Percentiles rank a stretch among this genome's conserved stretches.
These are phyloP conservation scores for Digitonthophagus gazella DNA, from an alignment of 2,888 invertebrate species.

Conservation along the genomic window DNA sequence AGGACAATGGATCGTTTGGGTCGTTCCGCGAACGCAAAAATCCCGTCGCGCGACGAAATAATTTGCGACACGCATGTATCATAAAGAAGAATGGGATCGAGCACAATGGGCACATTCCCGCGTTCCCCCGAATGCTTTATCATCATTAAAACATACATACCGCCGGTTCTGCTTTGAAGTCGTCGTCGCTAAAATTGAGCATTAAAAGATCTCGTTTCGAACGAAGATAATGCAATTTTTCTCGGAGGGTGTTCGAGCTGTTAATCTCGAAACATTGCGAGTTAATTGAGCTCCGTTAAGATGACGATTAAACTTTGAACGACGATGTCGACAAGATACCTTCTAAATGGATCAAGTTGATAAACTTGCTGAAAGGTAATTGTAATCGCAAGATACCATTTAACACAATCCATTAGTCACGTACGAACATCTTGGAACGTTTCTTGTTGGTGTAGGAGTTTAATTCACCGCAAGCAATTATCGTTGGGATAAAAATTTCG, in stretches of 20 bases:
- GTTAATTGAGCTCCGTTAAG: not conserved
- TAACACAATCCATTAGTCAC: not conserved
- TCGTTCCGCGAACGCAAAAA: not conserved
- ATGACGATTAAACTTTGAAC: not conserved
- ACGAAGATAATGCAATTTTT: not conserved
- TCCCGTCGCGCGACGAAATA: slow-evolving; percentile 10
- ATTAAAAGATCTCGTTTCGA: not conserved
- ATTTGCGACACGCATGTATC: slow-evolving; percentile 14
- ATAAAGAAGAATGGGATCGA: slow-evolving; percentile 11
- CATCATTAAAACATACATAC: not conserved
- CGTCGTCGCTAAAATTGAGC: not conserved
- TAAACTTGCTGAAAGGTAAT: not conserved
- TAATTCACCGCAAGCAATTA: not conserved
- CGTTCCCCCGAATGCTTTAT: not conserved
- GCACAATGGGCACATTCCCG: slow-evolving; percentile 4
- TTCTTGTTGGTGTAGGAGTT: not conserved
- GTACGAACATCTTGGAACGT: not conserved
- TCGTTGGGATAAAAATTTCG: not conserved
- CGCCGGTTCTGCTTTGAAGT: not conserved
- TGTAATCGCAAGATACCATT: not conserved
- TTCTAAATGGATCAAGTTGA: too few relatives aligned
- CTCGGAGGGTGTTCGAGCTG: not conserved
- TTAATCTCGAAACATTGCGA: not conserved
- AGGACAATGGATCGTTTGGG: not conserved
- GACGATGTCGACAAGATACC: not conserved